Evolutionary conservation across 1,140 invertebrate species (phyloP).

Genomic region (Notospermus geniculatus): DNA sequence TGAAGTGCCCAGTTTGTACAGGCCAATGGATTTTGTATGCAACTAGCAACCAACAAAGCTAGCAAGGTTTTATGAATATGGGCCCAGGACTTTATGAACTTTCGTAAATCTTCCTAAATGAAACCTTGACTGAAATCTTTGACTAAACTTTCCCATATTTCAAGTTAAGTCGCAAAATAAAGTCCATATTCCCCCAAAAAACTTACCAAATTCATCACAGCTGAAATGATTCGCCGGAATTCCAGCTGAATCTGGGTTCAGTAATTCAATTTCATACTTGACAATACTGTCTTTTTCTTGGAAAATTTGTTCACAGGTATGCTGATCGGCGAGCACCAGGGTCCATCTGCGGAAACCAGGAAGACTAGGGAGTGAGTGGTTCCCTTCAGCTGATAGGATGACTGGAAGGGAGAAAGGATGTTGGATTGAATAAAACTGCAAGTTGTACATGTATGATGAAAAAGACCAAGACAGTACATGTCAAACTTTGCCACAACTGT

Average conservation of each 20-base stretch:
- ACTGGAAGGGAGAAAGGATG: no score
- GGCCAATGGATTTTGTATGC: no score
- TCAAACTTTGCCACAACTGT: no score
- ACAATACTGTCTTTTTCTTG: constrained; percentile 16
- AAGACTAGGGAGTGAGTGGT: background rate
- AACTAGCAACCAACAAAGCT: no score
- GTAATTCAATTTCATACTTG: constrained; percentile 38
- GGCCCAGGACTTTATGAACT: background rate
- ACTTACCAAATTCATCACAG: constrained; percentile 48
- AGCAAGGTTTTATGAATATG: no score
- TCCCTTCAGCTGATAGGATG: background rate
- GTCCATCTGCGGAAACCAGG: background rate
- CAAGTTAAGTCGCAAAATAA: no score
- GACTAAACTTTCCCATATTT: no score
- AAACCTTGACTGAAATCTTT: background rate
- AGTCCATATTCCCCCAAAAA: no score
- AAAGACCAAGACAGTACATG: no score
- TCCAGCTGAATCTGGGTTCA: constrained; percentile 45
- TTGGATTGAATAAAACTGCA: no score
- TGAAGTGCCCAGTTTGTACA: no score
- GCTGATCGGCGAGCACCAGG: background rate
- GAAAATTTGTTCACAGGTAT: background rate
- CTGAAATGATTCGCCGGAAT: constrained; percentile 50
- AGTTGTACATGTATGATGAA: no score
- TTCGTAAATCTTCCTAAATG: background rate